A percentile compares a stretch with the other conserved stretches of the same genome.
Conservation (phyloP, 2,797 vertebrate genomes). For the Tenualosa thibaudeaui region DNA sequence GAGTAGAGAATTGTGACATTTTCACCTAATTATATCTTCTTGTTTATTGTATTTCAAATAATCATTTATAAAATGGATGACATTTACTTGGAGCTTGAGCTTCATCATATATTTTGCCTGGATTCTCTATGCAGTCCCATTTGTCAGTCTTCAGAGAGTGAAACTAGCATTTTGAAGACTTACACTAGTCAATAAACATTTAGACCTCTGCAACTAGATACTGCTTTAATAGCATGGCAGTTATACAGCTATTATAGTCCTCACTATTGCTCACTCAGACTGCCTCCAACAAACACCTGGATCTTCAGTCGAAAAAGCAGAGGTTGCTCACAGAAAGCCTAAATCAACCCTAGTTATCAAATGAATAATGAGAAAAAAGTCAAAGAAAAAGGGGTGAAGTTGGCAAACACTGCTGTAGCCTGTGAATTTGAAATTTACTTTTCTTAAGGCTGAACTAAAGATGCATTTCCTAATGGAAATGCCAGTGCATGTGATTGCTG, state of each 20-base stretch:
- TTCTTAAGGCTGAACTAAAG: neutral
- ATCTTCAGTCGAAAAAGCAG: neutral
- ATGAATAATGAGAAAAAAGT: neutral
- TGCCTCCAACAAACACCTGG: neutral
- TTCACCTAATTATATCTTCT: neutral
- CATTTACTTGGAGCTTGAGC: too few relatives aligned
- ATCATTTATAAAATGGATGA: too few relatives aligned
- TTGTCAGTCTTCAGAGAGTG: neutral
- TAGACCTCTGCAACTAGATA: neutral
- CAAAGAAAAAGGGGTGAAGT: neutral
- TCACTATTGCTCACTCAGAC: neutral
- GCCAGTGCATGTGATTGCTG: too few relatives aligned
- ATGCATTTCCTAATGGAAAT: too few relatives aligned
- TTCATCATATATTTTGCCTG: neutral
- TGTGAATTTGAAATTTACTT: neutral
- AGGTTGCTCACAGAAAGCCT: neutral
- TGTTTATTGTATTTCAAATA: too few relatives aligned
- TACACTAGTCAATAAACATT: constrained; percentile 4
- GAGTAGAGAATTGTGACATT: neutral
- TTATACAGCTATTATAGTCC: constrained; percentile 9
- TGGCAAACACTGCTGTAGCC: neutral
- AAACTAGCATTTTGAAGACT: constrained; percentile 4
- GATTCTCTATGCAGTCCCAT: neutral
- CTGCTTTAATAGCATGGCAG: neutral
- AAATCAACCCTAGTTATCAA: constrained; percentile 1